Evolutionary conservation across 2,797 vertebrate species (phyloP).

Genomic region (Rhinatrema bivittatum): DNA sequence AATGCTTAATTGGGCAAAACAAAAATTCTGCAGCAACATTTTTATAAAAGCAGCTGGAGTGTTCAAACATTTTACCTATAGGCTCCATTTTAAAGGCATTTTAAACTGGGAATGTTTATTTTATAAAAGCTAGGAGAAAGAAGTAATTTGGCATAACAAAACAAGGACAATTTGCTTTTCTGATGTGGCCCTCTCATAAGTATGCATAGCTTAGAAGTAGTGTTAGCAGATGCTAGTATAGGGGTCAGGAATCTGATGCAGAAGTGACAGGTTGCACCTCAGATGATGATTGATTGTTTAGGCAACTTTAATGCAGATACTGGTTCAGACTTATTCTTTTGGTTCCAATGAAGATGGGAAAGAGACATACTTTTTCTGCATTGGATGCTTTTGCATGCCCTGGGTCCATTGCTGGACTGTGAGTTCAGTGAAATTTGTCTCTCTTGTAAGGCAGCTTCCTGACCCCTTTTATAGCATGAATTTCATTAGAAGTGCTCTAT

Average conservation of each 20-base stretch:
- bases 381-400: background rate
- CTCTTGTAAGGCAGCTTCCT: conserved; percentile 1
- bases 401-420: background rate
- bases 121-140: too few species aligned
- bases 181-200: conserved; percentile 33
- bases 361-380: background rate
- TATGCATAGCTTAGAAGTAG: background rate
- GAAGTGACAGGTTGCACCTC: background rate
- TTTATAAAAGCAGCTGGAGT: too few species aligned
- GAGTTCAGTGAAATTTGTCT: background rate
- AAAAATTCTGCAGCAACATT: too few species aligned
- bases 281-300: too few species aligned
- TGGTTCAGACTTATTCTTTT: background rate
- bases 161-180: too few species aligned
- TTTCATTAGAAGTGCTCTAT: conserved; percentile 7
- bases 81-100: too few species aligned
- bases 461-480: conserved; percentile 14
- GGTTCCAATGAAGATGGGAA: background rate
- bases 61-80: too few species aligned
- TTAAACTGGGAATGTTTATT: too few species aligned
- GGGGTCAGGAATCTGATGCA: conserved; percentile 30
- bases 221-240: conserved; percentile 19
- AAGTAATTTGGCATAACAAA: too few species aligned
- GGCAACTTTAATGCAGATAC: background rate
- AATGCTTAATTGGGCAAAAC: too few species aligned